phyloP scores from a whole-genome alignment of 92 coral and sea anemone genomes.

The Actinernus sp. region DNA sequence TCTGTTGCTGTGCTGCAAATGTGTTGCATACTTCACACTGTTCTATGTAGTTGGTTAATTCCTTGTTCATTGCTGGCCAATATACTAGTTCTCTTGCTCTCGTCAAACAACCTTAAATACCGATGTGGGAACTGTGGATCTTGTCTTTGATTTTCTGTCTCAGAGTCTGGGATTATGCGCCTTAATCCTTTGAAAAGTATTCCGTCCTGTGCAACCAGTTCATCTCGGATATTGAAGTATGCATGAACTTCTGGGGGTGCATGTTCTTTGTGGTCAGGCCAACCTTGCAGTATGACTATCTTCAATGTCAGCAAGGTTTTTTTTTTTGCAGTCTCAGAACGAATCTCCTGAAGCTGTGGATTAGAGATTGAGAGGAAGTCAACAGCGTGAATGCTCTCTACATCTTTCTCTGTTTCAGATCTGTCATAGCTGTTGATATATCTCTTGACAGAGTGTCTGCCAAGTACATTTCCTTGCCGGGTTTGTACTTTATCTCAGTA shows the following conservation, averaged over 20 bases:
- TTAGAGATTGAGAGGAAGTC: no score
- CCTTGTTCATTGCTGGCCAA: constrained; percentile 61
- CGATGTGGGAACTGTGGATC: constrained; percentile 29
- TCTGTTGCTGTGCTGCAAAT: constrained; percentile 8
- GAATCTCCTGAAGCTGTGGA: no score
- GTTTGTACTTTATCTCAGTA: constrained; percentile 50
- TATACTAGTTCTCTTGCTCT: constrained; percentile 34
- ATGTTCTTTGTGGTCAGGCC: no score
- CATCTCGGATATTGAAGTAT: no score
- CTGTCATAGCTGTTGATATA: no score
- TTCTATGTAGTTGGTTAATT: no score
- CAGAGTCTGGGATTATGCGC: constrained; percentile 54
- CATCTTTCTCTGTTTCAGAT: no score
- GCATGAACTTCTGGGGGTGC: no score
- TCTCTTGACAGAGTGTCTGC: no score
- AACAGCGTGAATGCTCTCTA: no score
- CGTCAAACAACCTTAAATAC: constrained; percentile 39
- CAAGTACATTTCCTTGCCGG: no score
- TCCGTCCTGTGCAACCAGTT: constrained; percentile 55
- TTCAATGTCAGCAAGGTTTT: constrained; percentile 32
- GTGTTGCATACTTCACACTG: constrained; percentile 27
- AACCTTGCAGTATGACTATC: constrained; percentile 50
- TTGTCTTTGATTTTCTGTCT: constrained; percentile 37
- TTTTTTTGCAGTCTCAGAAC: constrained; percentile 62
- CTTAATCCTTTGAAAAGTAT: no score